Percentiles rank a stretch among this genome's conserved stretches.
Evolutionary conservation across 2,888 invertebrate species (phyloP).

Genomic region (Geophilus truncorum): DNA sequence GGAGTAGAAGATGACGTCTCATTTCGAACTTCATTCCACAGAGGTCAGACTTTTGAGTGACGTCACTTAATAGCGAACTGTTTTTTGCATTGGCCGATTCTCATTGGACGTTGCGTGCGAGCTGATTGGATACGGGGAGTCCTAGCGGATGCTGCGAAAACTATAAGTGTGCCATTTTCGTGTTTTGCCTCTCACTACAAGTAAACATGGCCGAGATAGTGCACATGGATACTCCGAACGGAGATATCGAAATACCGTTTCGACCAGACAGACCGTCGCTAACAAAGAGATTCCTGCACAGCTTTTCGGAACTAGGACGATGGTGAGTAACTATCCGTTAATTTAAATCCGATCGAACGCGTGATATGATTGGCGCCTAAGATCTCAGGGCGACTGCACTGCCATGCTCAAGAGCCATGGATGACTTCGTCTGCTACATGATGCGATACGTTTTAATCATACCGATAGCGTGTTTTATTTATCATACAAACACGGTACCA

Average conservation of each 20-base stretch:
- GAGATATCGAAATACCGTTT: constrained; percentile 33
- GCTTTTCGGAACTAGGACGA: constrained; percentile 31
- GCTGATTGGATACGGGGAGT: not conserved
- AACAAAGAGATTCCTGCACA: not conserved
- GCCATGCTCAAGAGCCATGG: not conserved
- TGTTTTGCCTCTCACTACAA: constrained; percentile 6
- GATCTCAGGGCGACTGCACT: not conserved
- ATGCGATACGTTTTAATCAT: not conserved
- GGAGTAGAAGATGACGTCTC: not conserved
- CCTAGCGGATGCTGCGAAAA: not conserved
- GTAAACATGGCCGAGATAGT: constrained; percentile 35
- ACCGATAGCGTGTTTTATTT: not conserved
- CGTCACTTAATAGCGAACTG: not conserved
- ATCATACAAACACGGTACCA: not conserved
- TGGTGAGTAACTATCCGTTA: constrained; percentile 28
- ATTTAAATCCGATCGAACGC: not conserved
- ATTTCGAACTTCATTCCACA: not conserved
- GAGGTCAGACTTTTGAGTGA: not conserved
- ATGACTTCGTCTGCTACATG: constrained; percentile 15
- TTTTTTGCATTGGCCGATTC: not conserved
- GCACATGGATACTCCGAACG: constrained; percentile 35
- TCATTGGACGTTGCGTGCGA: not conserved
- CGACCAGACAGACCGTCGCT: constrained; percentile 31
- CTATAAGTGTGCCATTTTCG: constrained; percentile 14
- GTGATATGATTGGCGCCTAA: not conserved